Conservation (phyloP, 2,113 vertebrate species). For the Stigmatopora nigra region DNA sequence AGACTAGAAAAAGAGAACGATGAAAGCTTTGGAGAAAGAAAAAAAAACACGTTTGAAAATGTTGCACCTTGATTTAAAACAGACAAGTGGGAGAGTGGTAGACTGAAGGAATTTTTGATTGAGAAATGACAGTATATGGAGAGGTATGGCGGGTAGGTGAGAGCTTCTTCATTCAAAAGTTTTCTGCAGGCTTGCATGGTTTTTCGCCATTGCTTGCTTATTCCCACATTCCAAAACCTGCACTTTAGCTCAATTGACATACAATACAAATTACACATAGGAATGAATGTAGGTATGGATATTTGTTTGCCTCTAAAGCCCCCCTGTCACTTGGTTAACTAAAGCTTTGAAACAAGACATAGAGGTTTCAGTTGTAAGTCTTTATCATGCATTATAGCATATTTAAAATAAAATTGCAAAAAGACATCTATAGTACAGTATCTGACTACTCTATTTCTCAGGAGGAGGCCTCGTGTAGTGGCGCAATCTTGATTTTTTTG, state of each 20-base stretch:
- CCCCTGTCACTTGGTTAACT: constrained; percentile 3
- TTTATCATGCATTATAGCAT: too few species aligned
- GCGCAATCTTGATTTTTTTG: not conserved
- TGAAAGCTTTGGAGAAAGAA: constrained; percentile 40
- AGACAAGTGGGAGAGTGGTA: constrained; percentile 47
- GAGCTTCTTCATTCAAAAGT: not conserved
- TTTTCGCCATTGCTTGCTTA: not conserved
- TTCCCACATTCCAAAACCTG: not conserved
- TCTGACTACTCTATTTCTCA: constrained; percentile 6
- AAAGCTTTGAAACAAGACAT: constrained; percentile 37
- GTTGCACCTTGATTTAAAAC: constrained; percentile 58
- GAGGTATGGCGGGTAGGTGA: not conserved
- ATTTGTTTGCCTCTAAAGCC: not conserved
- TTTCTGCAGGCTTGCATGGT: not conserved
- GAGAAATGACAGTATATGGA: constrained; percentile 6
- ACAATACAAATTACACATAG: not conserved
- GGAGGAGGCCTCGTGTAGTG: not conserved
- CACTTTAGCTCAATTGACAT: not conserved
- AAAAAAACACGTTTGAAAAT: constrained; percentile 32
- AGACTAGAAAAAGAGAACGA: constrained; percentile 37
- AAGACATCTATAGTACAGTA: not conserved
- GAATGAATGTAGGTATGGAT: not conserved
- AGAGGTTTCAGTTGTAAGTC: not conserved
- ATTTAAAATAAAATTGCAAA: not conserved
- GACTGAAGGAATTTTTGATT: constrained; percentile 40